These are phyloP conservation scores for Arbacia lixula DNA, from an alignment of 53 echinoderm and acorn worm species.

Conservation along the genomic window DNA sequence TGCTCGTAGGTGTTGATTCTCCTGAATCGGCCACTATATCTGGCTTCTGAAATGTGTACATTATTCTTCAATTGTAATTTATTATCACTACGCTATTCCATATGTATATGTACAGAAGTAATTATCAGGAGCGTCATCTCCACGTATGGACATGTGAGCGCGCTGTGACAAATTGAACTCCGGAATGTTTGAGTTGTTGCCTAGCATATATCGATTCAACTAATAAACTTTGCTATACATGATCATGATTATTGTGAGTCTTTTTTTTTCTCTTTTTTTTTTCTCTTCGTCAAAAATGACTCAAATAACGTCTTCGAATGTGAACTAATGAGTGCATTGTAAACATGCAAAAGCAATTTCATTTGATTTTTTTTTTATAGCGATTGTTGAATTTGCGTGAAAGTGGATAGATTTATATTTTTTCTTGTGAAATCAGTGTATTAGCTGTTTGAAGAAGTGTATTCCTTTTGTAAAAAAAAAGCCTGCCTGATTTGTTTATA, in stretches of 20 bases:
- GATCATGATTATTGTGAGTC: not conserved
- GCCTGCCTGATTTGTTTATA: conserved; percentile 47
- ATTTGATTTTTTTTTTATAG: conserved; percentile 19
- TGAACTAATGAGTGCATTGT: conserved; percentile 29
- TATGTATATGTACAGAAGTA: conserved; percentile 54
- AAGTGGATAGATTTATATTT: conserved; percentile 32
- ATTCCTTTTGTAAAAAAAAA: conserved; percentile 49
- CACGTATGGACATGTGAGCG: not conserved
- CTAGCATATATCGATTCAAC: conserved; percentile 30
- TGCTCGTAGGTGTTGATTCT: conserved; percentile 24
- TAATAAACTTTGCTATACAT: conserved; percentile 3
- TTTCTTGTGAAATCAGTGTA: conserved; percentile 43
- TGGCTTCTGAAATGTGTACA: conserved; percentile 57
- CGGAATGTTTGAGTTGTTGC: conserved; percentile 45
- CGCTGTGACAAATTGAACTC: conserved; percentile 11
- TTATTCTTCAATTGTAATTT: conserved; percentile 58
- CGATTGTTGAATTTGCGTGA: conserved; percentile 37
- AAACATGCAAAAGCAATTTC: conserved; percentile 39
- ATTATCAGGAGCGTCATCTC: conserved; percentile 37
- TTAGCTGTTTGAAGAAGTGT: conserved; percentile 26
- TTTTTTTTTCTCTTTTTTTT: not conserved
- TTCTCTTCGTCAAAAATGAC: not conserved
- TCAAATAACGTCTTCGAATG: conserved; percentile 20
- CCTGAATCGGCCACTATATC: conserved; percentile 1
- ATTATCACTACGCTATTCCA: conserved; percentile 57